Percentiles rank a stretch among this genome's conserved stretches.
Conservation (phyloP, 2,797 vertebrate genomes). For the Okamejei kenojei region DNA sequence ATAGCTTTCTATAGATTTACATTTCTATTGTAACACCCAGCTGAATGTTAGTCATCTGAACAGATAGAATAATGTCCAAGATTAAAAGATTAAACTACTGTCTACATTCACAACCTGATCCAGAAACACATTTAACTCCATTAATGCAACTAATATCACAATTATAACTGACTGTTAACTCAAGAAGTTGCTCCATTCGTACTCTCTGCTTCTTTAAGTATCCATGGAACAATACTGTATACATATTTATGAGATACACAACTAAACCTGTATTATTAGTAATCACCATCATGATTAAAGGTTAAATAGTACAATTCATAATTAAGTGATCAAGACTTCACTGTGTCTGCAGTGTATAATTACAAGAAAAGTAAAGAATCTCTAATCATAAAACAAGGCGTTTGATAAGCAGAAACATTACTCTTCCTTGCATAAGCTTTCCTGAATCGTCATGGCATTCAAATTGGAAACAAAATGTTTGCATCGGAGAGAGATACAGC, state of each 20-base stretch:
- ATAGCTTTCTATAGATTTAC: not conserved
- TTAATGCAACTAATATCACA: not conserved
- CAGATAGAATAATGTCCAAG: not conserved
- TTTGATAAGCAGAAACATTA: not conserved
- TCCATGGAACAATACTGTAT: not conserved
- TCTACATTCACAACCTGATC: not conserved
- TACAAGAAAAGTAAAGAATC: not conserved
- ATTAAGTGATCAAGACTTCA: not conserved
- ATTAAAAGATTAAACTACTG: not conserved
- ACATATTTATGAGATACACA: not conserved
- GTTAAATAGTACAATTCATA: not conserved
- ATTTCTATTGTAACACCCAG: not conserved
- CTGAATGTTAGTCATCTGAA: not conserved
- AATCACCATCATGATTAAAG: constrained; percentile 10
- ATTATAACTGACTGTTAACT: not conserved
- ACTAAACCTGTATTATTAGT: constrained; percentile 7
- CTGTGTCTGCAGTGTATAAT: not conserved
- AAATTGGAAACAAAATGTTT: not conserved
- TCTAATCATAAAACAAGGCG: not conserved
- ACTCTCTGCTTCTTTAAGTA: not conserved
- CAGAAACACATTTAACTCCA: not conserved
- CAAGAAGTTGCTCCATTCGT: not conserved
- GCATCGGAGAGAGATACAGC: no score
- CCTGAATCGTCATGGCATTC: not conserved
- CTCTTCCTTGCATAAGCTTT: not conserved